Conservation (phyloP, 1,140 invertebrate species). For the Orius insidiosus region DNA sequence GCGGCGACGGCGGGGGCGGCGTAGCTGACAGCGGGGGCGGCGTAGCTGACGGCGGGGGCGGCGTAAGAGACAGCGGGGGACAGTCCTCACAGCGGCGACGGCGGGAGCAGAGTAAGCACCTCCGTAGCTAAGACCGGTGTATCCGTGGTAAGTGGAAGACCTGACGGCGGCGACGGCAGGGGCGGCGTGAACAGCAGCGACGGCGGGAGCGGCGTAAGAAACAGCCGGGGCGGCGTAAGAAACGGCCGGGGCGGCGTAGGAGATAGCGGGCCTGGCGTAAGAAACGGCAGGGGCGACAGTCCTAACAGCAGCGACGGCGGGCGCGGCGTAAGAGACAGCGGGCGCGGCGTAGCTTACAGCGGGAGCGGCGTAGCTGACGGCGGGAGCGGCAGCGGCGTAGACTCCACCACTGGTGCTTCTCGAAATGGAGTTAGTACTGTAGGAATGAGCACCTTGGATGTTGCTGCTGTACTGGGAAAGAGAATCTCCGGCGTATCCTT, state of each 20-base stretch:
- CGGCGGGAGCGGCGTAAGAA: conserved; percentile 2
- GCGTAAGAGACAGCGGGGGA: conserved; percentile 10
- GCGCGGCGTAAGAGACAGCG: conserved; percentile 9
- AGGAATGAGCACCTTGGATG: conserved; percentile 33
- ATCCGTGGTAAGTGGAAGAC: neutral
- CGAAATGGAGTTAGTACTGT: conserved; percentile 31
- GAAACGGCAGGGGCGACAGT: conserved; percentile 12
- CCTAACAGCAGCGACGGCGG: no score
- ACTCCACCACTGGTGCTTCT: conserved; percentile 32
- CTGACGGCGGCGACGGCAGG: conserved; percentile 4
- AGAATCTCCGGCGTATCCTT: conserved; percentile 32
- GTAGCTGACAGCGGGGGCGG: neutral
- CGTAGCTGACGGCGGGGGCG: conserved; percentile 1
- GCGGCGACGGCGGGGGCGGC: conserved; percentile 1
- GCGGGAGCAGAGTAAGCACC: conserved; percentile 4
- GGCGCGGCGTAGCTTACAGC: conserved; percentile 30
- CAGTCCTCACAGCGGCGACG: neutral
- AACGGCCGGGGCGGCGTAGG: neutral
- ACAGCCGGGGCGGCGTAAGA: conserved; percentile 8
- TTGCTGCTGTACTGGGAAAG: conserved; percentile 31
- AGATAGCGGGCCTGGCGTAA: conserved; percentile 8
- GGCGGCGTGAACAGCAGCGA: conserved; percentile 5
- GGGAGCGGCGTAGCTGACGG: no score
- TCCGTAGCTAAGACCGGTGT: neutral
- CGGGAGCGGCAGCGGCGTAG: conserved; percentile 30